A percentile compares a stretch with the other conserved stretches of the same genome.
These are phyloP conservation scores for Tauraco hartlaubi DNA, from an alignment of 2,797 vertebrate genomes.

Conservation along the genomic window DNA sequence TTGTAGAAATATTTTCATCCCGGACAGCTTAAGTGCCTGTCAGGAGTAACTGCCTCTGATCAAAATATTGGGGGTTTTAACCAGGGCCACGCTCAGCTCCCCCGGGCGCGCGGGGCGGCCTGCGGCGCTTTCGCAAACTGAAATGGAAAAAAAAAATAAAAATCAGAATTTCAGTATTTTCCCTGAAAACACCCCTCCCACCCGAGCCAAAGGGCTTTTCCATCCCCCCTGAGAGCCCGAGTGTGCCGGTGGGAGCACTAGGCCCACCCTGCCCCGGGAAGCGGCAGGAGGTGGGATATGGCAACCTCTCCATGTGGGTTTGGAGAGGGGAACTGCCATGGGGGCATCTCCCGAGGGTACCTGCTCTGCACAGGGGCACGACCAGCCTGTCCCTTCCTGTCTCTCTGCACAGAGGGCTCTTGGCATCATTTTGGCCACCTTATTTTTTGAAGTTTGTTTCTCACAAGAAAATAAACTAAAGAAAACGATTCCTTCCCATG, in stretches of 20 bases:
- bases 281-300: neutral
- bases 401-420: rapidly evolving
- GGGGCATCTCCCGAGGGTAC: rapidly evolving
- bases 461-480: rapidly evolving
- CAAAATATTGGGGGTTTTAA: neutral
- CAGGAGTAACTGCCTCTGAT: neutral
- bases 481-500: rapidly evolving
- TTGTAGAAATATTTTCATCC: neutral
- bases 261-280: neutral
- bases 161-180: neutral
- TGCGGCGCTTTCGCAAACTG: neutral
- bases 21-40: neutral
- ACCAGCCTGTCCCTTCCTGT: neutral
- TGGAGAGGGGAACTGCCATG: rapidly evolving
- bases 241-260: neutral
- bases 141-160: no score
- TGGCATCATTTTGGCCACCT: neutral
- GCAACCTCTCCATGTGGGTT: rapidly evolving
- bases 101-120: rapidly evolving
- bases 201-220: neutral
- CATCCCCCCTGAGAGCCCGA: rapidly evolving
- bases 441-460: neutral
- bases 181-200: rapidly evolving
- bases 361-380: rapidly evolving
- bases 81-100: neutral